Base-by-base conservation (phyloP, 1,140 invertebrate genomes). In the Lordiphosa stackelbergi region DNA sequence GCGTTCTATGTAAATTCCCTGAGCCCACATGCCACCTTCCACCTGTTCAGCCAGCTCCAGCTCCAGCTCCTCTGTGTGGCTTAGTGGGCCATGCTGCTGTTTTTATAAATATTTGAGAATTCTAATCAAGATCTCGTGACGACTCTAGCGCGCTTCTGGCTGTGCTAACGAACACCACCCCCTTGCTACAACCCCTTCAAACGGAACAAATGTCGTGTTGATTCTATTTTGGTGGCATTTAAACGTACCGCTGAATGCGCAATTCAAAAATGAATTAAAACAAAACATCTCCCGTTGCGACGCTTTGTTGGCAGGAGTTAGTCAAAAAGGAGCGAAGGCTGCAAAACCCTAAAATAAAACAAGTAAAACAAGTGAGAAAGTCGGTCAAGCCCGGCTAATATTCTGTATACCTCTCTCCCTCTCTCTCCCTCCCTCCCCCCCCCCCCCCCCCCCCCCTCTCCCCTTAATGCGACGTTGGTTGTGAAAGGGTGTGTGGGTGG, bases 71-170 rank as follows among this genome's bases (percentile, higher is more conserved):
- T 54, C 59, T 45, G 55, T 49, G 47, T 55, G n/a, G 45, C 53
- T 45, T 51, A 66, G 40, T 49, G 51, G 40, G 58, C 49, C 16
- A 28, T 40, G 40, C 24, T 22, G 52, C 36, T 19, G 72, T 55
- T 74, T 85, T 81, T 81, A 85, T 85, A 85, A 85, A 85, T 85
- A 85, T 85, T 85, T 85, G 66, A 85, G 66, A 77, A 77, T 85
- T 85, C 72, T 85, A 85, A 85, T 85, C 81, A 85, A 85, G 81
- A 85, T 85, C 52, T 68, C 58, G 47, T 53, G 35, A 60, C 58
- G 73, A 57, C 47, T 40, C 53, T 60, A 28, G n/a, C 24, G 47
- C 12, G 22, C 37, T 45, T 13, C 28, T 31, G 28, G 28, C 28
- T 8, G 28, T 8, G 37, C 13, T 10, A 46, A 65, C 31, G 12